A percentile compares a stretch with the other conserved stretches of the same genome.
phyloP scores from a whole-genome alignment of 2,888 invertebrate species.

The Dicyrtomina minuta region DNA sequence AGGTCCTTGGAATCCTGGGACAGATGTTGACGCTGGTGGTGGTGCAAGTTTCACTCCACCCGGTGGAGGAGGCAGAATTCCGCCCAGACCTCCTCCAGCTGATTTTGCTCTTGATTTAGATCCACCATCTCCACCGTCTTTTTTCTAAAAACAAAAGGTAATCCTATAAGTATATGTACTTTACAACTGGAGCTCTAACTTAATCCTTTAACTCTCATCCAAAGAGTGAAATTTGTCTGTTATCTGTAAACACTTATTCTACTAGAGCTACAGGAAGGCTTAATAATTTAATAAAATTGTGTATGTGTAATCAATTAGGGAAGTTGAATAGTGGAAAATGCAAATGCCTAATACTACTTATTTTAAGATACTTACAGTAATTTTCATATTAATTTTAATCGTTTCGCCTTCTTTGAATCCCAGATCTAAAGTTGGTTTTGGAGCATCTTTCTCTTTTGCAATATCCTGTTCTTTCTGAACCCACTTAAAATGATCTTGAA shows the following conservation, averaged over 20 bases:
- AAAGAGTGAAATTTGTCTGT: no score
- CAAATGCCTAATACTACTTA: neutral
- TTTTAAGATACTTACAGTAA: constrained; percentile 67
- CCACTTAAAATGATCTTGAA: constrained; percentile 98
- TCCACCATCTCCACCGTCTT: constrained; percentile 79
- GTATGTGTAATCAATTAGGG: no score
- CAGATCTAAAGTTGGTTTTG: constrained; percentile 78
- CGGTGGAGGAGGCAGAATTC: constrained; percentile 74
- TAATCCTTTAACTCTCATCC: no score
- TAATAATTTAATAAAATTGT: no score
- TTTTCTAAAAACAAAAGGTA: constrained; percentile 69
- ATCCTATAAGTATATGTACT: no score
- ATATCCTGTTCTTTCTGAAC: constrained; percentile 78
- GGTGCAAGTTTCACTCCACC: constrained; percentile 69
- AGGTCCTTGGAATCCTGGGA: constrained; percentile 55
- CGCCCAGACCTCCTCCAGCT: constrained; percentile 59
- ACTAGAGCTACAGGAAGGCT: no score
- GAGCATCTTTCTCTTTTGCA: constrained; percentile 66
- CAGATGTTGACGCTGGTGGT: constrained; percentile 69
- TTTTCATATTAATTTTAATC: constrained; percentile 98
- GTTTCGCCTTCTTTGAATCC: constrained; percentile 99
- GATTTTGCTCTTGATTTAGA: constrained; percentile 68
- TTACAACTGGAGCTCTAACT: no score
- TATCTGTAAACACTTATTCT: no score
- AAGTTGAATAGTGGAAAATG: neutral